These are phyloP conservation scores for Hoplodrina blanda DNA, from an alignment of 2,888 invertebrate genomes.

Conservation along the genomic window DNA sequence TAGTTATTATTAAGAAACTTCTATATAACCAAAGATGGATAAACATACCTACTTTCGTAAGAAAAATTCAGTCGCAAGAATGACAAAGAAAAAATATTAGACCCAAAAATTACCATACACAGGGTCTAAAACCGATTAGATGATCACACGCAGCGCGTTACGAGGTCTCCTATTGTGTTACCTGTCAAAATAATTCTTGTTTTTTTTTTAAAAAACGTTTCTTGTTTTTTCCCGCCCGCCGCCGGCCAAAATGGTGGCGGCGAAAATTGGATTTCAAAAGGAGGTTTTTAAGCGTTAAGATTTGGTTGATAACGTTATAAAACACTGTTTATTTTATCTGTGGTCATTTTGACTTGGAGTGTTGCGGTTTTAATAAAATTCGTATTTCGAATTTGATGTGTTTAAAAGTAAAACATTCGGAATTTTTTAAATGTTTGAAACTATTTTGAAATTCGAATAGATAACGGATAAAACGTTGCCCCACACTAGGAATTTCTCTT, in stretches of 20 bases:
- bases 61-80: slow-evolving; percentile 18
- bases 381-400: background rate
- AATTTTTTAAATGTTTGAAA: background rate
- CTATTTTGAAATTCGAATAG: no score
- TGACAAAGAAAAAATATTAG: slow-evolving; percentile 27
- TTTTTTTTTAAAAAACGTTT: slow-evolving; percentile 65
- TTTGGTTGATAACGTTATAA: slow-evolving; percentile 49
- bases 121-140: slow-evolving; percentile 63
- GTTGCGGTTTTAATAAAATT: slow-evolving; percentile 10
- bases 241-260: slow-evolving; percentile 58
- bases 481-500: no score
- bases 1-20: background rate
- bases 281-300: slow-evolving; percentile 41
- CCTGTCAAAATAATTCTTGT: slow-evolving; percentile 86
- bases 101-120: slow-evolving; percentile 59
- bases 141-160: slow-evolving; percentile 73
- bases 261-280: slow-evolving; percentile 66
- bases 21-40: background rate
- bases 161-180: slow-evolving; percentile 79
- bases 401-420: background rate
- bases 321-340: slow-evolving; percentile 55
- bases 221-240: slow-evolving; percentile 64
- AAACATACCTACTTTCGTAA: background rate
- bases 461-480: no score
- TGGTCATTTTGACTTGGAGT: slow-evolving; percentile 15